Conservation (phyloP, 2,113 vertebrate species). For the Dromiciops gliroides region DNA sequence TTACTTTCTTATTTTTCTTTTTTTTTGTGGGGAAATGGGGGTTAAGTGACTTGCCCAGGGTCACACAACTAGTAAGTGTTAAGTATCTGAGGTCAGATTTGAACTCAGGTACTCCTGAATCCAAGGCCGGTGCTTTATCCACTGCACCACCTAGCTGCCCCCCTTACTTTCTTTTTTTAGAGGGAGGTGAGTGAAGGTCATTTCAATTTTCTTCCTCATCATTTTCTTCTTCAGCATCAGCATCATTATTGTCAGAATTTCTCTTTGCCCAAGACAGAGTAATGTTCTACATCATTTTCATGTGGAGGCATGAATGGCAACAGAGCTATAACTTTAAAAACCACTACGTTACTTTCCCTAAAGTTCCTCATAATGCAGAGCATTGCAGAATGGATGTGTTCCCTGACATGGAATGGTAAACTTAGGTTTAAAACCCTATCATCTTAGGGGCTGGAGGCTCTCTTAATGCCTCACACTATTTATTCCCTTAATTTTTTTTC, state of each 20-base stretch:
- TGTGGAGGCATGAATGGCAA: not conserved
- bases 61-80: too few species aligned
- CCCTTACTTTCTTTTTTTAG: not conserved
- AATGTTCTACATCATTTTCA: constrained; percentile 3
- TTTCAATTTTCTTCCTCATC: not conserved
- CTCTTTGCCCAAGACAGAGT: not conserved
- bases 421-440: not conserved
- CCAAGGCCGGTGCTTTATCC: too few species aligned
- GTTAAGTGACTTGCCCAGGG: too few species aligned
- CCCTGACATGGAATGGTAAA: not conserved
- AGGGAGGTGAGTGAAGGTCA: not conserved
- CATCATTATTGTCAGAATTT: not conserved
- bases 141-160: too few species aligned
- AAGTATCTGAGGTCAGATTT: too few species aligned
- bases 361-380: too few species aligned
- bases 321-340: not conserved
- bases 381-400: not conserved
- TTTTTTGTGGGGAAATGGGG: too few species aligned
- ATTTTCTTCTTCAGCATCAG: not conserved
- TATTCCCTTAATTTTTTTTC: not conserved
- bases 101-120: too few species aligned
- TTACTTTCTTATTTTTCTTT: not conserved
- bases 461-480: not conserved
- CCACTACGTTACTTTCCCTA: not conserved
- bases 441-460: not conserved